These are phyloP conservation scores for Leuciscus idus DNA, from an alignment of 2,113 vertebrate genomes.

Conservation along the genomic window DNA sequence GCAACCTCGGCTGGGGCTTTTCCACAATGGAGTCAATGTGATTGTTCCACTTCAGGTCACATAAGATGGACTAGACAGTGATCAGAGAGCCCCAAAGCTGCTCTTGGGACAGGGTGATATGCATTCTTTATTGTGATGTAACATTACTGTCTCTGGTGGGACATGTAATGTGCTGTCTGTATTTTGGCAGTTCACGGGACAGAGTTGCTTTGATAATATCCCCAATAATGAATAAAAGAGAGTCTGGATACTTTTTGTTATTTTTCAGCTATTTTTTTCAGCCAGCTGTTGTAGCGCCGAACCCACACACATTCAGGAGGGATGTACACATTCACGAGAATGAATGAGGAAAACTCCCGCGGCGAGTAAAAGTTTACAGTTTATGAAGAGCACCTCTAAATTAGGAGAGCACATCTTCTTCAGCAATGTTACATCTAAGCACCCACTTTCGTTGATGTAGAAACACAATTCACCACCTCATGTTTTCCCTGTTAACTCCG, in stretches of 20 bases:
- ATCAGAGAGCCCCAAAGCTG: not conserved
- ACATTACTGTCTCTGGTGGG: not conserved
- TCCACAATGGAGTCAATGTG: too few species aligned
- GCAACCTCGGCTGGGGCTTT: too few species aligned
- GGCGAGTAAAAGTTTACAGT: too few species aligned
- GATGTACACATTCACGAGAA: too few species aligned
- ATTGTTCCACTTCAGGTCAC: too few species aligned
- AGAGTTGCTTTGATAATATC: not conserved
- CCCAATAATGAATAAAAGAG: too few species aligned
- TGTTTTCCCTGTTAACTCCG: not conserved
- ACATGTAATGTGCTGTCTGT: not conserved
- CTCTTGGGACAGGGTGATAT: not conserved
- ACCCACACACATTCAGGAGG: too few species aligned
- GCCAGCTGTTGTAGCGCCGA: too few species aligned
- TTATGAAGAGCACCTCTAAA: too few species aligned
- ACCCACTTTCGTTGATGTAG: not conserved
- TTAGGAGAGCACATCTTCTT: not conserved
- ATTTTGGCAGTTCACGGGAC: not conserved
- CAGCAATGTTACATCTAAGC: not conserved
- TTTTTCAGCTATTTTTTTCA: too few species aligned
- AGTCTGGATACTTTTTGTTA: too few species aligned
- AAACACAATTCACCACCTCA: not conserved
- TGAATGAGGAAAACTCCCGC: too few species aligned
- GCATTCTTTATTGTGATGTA: not conserved
- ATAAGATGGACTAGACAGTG: constrained; percentile 4